phyloP scores from a whole-genome alignment of 2,797 vertebrate species.

The Lerista edwardsae region DNA sequence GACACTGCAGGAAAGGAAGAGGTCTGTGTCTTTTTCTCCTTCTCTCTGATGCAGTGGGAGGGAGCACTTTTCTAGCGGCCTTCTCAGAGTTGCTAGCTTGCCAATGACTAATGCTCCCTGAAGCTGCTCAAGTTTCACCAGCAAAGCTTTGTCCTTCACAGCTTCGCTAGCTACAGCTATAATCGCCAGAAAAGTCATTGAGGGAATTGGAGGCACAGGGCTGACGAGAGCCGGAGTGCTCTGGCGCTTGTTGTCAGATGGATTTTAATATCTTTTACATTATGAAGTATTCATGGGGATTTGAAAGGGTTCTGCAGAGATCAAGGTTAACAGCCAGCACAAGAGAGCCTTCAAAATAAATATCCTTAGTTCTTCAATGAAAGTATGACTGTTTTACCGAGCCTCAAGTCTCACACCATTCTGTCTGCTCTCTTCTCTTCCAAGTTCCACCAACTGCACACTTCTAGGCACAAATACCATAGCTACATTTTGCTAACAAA shows the following conservation, averaged over 20 bases:
- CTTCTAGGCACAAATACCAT: rapidly evolving
- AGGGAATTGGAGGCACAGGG: constrained; percentile 60
- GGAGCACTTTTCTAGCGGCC: constrained; percentile 73
- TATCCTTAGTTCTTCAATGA: not conserved
- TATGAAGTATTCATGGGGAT: constrained; percentile 16
- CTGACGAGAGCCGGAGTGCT: constrained; percentile 26
- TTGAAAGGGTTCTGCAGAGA: constrained; percentile 41
- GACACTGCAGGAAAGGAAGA: constrained; percentile 60
- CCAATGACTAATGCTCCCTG: constrained; percentile 79
- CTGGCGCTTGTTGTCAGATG: constrained; percentile 30
- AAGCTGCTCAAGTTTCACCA: constrained; percentile 80
- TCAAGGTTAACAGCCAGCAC: constrained; percentile 14
- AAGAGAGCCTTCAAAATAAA: not conserved
- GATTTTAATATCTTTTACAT: constrained; percentile 45
- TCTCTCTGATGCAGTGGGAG: constrained; percentile 72
- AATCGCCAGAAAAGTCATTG: constrained; percentile 68
- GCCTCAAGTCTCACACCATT: not conserved
- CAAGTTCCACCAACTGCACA: not conserved
- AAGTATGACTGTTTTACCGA: not conserved
- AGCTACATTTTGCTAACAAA: not conserved
- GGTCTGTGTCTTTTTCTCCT: not conserved
- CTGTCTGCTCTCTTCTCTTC: not conserved
- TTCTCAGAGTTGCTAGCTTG: constrained; percentile 70
- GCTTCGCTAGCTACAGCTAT: constrained; percentile 54
- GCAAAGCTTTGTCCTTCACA: constrained; percentile 75